Base-by-base conservation (phyloP, 2,888 invertebrate species). In the Tupiocoris notatus region DNA sequence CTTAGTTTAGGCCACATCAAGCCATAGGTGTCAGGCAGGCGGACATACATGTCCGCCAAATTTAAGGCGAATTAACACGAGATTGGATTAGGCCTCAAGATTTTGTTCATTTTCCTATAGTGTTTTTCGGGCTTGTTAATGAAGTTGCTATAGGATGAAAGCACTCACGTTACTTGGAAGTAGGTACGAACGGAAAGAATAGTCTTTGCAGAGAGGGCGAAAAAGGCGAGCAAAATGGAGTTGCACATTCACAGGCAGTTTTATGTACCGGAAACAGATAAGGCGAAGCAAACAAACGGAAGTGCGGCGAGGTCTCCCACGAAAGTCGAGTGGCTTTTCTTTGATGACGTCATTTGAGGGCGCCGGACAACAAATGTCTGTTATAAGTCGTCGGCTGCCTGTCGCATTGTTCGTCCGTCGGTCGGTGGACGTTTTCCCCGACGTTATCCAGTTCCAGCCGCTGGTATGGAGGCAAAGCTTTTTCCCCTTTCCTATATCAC, bases 261-360 rank as follows among this genome's bases (percentile, higher is more conserved):
- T 77, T 77, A 77, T 77, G 77, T 77, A 74, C 73, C 61, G 74
- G 77, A 77, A 77, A 62, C 65, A 74, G 77, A 77, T 77, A 77
- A 73, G 73, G 17, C 61, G 65, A 58, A 23, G 75, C 75, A 75
- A 75, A 75, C 75, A 75, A 75, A 75, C 75, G 64, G 75, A 75
- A 75, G 75, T 75, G 75, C 75, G 64, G 65, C 75, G 75, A 64
- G 62, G 63, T 25, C 39, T 54, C 21, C 39, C 54, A 39, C 63
- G 73, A 70, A 58, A 75, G 75, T 75, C 75, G 65, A 64, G 75
- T 75, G 75, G 75, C 58, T 76, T 67, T 65, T 68, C 67, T 76
- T 76, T 76, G 61, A 76, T 68, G 75, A 75, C 66, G 24, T 75
- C 75, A 68, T 76, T 76, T 76, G 76, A 57, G 76, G 76, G 76